These are phyloP conservation scores for Xenotilapia leptura DNA, from an alignment of 2,113 vertebrate genomes.

Conservation along the genomic window DNA sequence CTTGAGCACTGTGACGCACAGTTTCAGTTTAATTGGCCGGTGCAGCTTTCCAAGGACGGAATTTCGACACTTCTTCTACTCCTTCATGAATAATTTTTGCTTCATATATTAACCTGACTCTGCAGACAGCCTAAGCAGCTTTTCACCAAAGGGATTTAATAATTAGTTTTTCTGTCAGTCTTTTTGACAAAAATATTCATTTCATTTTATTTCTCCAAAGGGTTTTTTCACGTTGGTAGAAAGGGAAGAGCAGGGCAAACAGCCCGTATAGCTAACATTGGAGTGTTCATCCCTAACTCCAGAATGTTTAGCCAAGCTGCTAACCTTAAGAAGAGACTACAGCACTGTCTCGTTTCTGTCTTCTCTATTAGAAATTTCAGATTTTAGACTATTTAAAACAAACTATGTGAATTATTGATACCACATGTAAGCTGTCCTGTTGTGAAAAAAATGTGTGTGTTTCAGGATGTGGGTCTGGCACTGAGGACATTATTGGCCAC, in stretches of 20 bases:
- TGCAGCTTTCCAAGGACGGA: background rate
- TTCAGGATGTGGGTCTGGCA: conserved; percentile 92
- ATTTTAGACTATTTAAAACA: background rate
- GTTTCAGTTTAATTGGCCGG: background rate
- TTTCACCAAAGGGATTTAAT: background rate
- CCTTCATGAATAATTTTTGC: background rate
- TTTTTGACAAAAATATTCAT: background rate
- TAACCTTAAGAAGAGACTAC: background rate
- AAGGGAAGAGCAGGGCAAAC: background rate
- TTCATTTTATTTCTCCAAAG: background rate
- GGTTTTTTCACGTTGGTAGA: background rate
- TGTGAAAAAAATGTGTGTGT: background rate
- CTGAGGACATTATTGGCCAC: conserved; percentile 91
- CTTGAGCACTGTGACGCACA: background rate
- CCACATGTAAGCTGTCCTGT: background rate
- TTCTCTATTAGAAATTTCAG: background rate
- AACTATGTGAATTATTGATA: background rate
- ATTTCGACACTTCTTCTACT: background rate
- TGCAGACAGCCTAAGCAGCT: background rate
- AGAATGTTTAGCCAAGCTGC: background rate
- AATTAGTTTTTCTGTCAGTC: background rate
- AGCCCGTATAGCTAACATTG: rapidly evolving
- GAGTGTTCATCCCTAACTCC: background rate
- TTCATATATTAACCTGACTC: background rate
- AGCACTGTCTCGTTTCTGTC: rapidly evolving